These are phyloP conservation scores for Eucriotettix oculatus DNA, from an alignment of 2,888 invertebrate genomes.

Conservation along the genomic window DNA sequence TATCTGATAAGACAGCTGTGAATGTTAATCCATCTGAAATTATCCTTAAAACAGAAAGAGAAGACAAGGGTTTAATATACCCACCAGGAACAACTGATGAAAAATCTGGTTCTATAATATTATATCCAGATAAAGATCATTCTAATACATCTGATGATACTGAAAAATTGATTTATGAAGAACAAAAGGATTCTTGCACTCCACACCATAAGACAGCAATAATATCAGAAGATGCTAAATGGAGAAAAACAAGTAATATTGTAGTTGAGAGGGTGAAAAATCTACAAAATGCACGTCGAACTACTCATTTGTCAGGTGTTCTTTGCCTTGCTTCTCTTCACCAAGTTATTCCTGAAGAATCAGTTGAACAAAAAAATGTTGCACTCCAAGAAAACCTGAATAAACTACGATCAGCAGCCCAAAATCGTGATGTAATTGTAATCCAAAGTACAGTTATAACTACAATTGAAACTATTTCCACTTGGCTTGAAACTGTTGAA, in stretches of 20 bases:
- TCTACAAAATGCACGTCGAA: slow-evolving; percentile 33
- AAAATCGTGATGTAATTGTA: slow-evolving; percentile 34
- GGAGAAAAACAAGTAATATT: slow-evolving; percentile 34
- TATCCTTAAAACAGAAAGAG: too few relatives aligned
- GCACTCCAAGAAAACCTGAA: slow-evolving; percentile 43
- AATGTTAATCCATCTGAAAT: too few relatives aligned
- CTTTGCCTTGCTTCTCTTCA: slow-evolving; percentile 42
- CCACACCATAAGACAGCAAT: too few relatives aligned
- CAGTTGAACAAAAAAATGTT: slow-evolving; percentile 34
- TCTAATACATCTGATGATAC: background rate
- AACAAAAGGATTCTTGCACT: background rate
- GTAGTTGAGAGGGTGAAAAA: slow-evolving; percentile 37
- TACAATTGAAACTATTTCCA: slow-evolving; percentile 64
- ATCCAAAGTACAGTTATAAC: slow-evolving; percentile 55
- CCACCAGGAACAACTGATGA: background rate
- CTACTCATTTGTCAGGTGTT: slow-evolving; percentile 40
- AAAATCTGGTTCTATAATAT: background rate
- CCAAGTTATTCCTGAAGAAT: slow-evolving; percentile 35
- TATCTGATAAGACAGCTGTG: too few relatives aligned
- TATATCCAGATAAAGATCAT: background rate
- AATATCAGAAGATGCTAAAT: slow-evolving; percentile 19
- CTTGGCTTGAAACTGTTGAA: slow-evolving; percentile 73
- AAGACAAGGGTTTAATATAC: too few relatives aligned
- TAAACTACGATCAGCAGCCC: slow-evolving; percentile 39
- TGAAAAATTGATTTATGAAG: background rate